These are phyloP conservation scores for Orthonevra nobilis DNA, from an alignment of 2,888 invertebrate genomes.

Conservation along the genomic window DNA sequence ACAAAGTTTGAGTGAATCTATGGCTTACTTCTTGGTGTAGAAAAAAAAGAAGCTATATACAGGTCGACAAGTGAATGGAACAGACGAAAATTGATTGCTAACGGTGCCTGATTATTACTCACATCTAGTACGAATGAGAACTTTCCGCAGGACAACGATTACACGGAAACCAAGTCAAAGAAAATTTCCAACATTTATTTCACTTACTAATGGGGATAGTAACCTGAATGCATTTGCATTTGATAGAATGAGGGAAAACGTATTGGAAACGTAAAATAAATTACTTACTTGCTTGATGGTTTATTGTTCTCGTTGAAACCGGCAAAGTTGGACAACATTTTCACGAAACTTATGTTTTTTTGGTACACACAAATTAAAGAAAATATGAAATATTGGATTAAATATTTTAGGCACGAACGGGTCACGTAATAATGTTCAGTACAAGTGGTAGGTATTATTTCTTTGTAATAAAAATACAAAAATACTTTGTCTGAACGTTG, in stretches of 20 bases:
- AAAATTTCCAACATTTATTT: conserved; percentile 1
- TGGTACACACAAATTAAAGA: conserved; percentile 16
- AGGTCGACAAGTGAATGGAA: neutral
- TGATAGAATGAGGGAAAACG: conserved; percentile 6
- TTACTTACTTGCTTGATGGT: conserved; percentile 84
- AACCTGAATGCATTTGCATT: no score
- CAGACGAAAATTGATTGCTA: conserved; percentile 22
- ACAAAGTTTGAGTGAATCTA: neutral
- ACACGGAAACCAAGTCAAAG: no score
- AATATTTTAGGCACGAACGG: conserved; percentile 22
- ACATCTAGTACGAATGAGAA: neutral
- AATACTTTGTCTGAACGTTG: neutral
- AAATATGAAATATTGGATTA: conserved; percentile 10
- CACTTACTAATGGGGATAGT: no score
- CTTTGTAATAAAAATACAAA: no score
- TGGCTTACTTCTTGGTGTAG: conserved; percentile 22
- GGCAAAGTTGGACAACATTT: conserved; percentile 77
- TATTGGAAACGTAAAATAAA: conserved; percentile 12
- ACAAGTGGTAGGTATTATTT: no score
- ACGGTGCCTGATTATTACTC: conserved; percentile 33
- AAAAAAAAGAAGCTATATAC: no score
- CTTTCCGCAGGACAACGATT: conserved; percentile 11
- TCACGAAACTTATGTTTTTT: conserved; percentile 30
- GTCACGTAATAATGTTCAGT: conserved; percentile 21
- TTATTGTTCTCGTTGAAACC: conserved; percentile 81